Base-by-base conservation (phyloP, 1,140 invertebrate genomes). In the Caerostris darwini region DNA sequence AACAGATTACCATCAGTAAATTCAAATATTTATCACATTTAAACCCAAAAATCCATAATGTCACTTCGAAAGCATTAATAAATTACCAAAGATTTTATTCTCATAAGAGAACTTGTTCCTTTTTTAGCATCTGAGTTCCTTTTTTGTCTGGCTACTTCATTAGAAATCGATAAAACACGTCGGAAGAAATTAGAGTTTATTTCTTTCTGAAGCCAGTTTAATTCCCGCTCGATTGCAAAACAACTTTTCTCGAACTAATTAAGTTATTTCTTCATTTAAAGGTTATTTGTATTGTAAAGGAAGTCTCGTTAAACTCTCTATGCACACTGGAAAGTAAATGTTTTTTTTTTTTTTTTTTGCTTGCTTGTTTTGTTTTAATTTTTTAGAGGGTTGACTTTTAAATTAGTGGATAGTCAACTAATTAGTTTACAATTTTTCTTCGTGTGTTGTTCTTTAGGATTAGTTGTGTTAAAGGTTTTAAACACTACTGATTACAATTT, bases 261-360 rank as follows among this genome's bases (percentile, higher is more conserved):
- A 71, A 50, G 7, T 71, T 71, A 71, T 12, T 71, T 34, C 69
- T 19, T 71, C 69, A 71, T 71, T 71, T 71, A 50, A 71, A 71
- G 69, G 69, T 71, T 71, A 71, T 71, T 71, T 50, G 34, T 71
- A 34, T 71, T 50, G 19, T 34, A 71, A 50, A 50, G 19, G 50
- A 34, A 50, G 19, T 34, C 5, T 8, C 69, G 0, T 34, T 0
- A 34, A 50, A 19, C 10, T 34, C 34, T 10, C 61, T 17, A 4
- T 67, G 14, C 17, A 17, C 61, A 67, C n/a, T 5, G 7, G 61
- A 67, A 5, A n/a, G 61, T 67, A 67, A 67, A 17, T 14, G n/a
- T 7, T 67, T 67, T 67, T 12, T 14, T 14, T 67, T n/a, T 67
- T 1, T 5, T 17, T 6, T 4, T 64, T 17, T 12, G 61, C n/a